Percentiles rank a stretch among this genome's conserved stretches.
phyloP scores from a whole-genome alignment of 2,113 vertebrate species.

The Elanoides forficatus region DNA sequence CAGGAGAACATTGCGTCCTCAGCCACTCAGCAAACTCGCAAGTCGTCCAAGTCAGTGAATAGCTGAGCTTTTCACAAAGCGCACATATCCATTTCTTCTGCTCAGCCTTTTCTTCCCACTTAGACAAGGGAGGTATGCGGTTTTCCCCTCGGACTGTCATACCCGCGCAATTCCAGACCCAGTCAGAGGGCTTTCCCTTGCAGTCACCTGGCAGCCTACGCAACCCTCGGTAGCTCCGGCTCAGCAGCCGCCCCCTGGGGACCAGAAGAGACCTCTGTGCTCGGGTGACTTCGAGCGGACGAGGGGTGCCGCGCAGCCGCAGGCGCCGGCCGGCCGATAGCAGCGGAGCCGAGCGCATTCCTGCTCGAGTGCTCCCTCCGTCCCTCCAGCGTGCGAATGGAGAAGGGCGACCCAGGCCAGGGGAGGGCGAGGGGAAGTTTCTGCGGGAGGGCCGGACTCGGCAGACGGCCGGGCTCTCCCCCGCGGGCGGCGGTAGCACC shows the following conservation, averaged over 20 bases:
- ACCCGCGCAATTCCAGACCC: neutral
- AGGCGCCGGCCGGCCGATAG: neutral
- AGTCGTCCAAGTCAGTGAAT: neutral
- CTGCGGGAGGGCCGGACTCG: neutral
- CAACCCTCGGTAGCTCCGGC: accelerated
- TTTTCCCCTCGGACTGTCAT: neutral
- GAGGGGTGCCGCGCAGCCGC: accelerated
- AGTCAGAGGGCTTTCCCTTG: accelerated
- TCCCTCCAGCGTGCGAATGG: accelerated
- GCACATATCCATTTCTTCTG: neutral
- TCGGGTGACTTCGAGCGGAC: accelerated
- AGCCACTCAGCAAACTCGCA: neutral
- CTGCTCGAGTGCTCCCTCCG: too few relatives aligned
- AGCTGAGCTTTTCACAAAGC: accelerated
- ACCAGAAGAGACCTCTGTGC: accelerated
- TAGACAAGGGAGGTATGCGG: accelerated
- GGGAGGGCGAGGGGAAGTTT: too few relatives aligned
- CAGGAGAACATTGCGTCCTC: neutral
- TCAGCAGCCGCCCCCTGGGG: accelerated
- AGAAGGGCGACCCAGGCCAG: too few relatives aligned
- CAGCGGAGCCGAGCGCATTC: neutral
- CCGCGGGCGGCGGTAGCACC: too few relatives aligned
- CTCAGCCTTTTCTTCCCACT: neutral
- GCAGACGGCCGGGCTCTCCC: too few relatives aligned
- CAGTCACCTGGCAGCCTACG: neutral